Evolutionary conservation across 2,797 vertebrate genomes (phyloP).

Genomic region (Cichlasoma orientale): DNA sequence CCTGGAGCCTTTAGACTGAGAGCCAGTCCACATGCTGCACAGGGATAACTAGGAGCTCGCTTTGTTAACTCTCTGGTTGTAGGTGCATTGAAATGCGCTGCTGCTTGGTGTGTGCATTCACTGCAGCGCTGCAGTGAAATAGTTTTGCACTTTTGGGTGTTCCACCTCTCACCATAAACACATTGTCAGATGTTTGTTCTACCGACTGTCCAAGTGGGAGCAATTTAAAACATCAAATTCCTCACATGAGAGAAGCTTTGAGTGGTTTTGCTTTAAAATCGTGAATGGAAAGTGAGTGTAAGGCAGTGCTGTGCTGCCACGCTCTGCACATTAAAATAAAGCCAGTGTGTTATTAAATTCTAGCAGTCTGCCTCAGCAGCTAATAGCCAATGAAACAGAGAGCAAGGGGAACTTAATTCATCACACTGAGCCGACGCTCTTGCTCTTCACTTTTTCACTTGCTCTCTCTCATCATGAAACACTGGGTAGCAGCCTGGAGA

Average conservation of each 20-base stretch:
- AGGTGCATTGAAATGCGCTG: too few relatives aligned
- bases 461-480: slow-evolving; percentile 21
- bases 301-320: slow-evolving; percentile 46
- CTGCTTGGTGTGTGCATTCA: too few relatives aligned
- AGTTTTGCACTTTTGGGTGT: too few relatives aligned
- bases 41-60: too few relatives aligned
- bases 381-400: slow-evolving; percentile 63
- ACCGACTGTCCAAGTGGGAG: background rate
- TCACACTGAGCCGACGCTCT: slow-evolving; percentile 72
- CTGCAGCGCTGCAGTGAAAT: too few relatives aligned
- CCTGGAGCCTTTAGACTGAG: too few relatives aligned
- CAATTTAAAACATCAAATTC: background rate
- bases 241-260: background rate
- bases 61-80: too few relatives aligned
- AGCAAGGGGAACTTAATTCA: slow-evolving; percentile 82
- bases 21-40: too few relatives aligned
- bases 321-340: slow-evolving; percentile 43
- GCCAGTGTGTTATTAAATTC: slow-evolving; percentile 30
- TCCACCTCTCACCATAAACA: too few relatives aligned
- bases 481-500: slow-evolving; percentile 38
- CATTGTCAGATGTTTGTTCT: background rate
- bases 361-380: slow-evolving; percentile 62
- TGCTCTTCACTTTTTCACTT: slow-evolving; percentile 41
- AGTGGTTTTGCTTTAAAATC: background rate
- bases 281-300: slow-evolving; percentile 43